Evolutionary conservation across 1,140 invertebrate genomes (phyloP).

Genomic region (Mesaphorura yosii): DNA sequence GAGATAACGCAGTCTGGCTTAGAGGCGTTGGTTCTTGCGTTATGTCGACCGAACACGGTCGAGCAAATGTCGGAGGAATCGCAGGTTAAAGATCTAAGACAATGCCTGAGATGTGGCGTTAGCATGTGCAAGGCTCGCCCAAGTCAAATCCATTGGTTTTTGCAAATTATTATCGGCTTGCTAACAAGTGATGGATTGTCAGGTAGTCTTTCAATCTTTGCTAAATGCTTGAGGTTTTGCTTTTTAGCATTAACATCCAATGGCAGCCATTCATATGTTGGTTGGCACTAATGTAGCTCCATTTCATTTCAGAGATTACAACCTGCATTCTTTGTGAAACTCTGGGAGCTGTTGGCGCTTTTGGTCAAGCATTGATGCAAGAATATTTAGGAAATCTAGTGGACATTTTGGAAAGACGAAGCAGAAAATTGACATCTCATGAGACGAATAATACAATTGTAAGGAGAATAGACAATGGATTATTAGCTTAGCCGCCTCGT

Average conservation of each 20-base stretch:
- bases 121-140: slow-evolving; percentile 21
- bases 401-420: no score
- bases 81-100: slow-evolving; percentile 15
- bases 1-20: no score
- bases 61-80: slow-evolving; percentile 1
- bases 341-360: slow-evolving; percentile 58
- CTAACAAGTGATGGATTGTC: slow-evolving; percentile 8
- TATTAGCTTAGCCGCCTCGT: no score
- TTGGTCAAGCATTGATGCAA: no score
- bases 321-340: slow-evolving; percentile 49
- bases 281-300: background rate
- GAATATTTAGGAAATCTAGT: no score
- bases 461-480: slow-evolving; percentile 2
- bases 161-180: slow-evolving; percentile 10
- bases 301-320: slow-evolving; percentile 31
- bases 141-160: slow-evolving; percentile 24
- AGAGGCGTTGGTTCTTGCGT: no score
- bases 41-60: background rate
- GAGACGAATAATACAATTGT: slow-evolving; percentile 23
- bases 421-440: no score
- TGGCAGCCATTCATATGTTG: background rate
- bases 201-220: no score
- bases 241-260: no score
- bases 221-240: no score
- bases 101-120: slow-evolving; percentile 24